Base-by-base conservation (phyloP, 2,113 vertebrate species). In the Misgurnus anguillicaudatus region DNA sequence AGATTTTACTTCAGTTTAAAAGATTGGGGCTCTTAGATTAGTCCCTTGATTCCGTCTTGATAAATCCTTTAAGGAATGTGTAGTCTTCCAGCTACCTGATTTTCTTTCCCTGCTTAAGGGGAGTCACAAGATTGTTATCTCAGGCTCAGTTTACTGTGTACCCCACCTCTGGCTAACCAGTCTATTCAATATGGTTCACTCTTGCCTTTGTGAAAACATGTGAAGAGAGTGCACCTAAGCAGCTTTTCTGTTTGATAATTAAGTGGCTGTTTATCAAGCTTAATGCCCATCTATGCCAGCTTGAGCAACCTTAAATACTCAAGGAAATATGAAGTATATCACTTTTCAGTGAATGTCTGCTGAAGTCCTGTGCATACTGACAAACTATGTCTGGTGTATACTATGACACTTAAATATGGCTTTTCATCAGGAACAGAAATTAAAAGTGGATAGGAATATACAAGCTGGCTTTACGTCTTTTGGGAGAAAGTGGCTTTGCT, bases 51-150 rank as follows among this genome's bases (percentile, higher is more conserved):
- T 89, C 47, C 69, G 67, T 58, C 70, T 74, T 55, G 31, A 80
- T 77, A 89, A 91, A 91, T 91, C 89, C 87, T 81, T 58, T 31
- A 5, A 84, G 87, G 91, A 90, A 92, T 91, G 85, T 74, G 58
- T 36, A 14, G 67, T 87, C 88, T 89, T 84, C 90, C 87, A 89
- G 80, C 88, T 73, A 72, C 75, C 60, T 79, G 74, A 75, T 84
- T 80, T 87, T 69, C 74, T 84, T 79, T 77, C 78, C 77, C 61
- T 39, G 38, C 57, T 68, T 65, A 66, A 63, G 48, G 63, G 58
- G 65, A 53, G n/a, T 75, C 60, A 47, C 60, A 74, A 89, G 88
- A 89, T 90, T 69, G 16, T 65, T 87, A 86, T 90, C 87, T 84
- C 21, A 75, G 74, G 45, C 70, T 64, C 64, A 82, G 63, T 79